Evolutionary conservation across 2,888 invertebrate genomes (phyloP).

Genomic region (Eulithis testata): DNA sequence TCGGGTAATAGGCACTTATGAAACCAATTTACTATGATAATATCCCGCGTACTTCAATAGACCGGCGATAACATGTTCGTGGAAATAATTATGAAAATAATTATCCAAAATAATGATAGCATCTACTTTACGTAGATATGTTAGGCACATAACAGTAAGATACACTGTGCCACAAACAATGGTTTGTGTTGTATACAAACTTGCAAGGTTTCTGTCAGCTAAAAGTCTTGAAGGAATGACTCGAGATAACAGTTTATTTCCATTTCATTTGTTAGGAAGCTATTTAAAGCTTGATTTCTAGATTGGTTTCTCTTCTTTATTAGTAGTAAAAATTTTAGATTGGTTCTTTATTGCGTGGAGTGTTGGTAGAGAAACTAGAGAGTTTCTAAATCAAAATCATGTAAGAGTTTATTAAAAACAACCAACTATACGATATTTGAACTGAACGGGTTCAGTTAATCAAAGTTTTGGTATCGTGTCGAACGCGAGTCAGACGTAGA

Average conservation of each 20-base stretch:
- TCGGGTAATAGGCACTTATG: conserved; percentile 1
- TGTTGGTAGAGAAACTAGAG: too few species aligned
- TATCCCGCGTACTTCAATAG: neutral
- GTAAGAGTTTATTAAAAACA: conserved; percentile 40
- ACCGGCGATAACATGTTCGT: neutral
- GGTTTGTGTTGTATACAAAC: too few species aligned
- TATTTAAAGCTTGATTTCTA: too few species aligned
- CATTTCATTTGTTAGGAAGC: too few species aligned
- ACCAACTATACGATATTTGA: conserved; percentile 52
- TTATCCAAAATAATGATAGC: conserved; percentile 1
- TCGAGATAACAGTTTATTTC: too few species aligned
- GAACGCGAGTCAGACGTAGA: conserved; percentile 43
- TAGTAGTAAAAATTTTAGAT: too few species aligned
- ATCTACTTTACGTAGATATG: too few species aligned
- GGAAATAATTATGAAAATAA: conserved; percentile 2
- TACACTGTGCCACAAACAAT: neutral
- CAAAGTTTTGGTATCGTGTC: conserved; percentile 60
- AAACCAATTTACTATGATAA: conserved; percentile 4
- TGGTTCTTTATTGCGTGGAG: too few species aligned
- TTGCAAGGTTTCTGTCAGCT: too few species aligned
- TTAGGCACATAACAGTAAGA: too few species aligned
- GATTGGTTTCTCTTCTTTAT: too few species aligned
- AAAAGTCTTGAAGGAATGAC: too few species aligned
- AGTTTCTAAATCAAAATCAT: conserved; percentile 14
- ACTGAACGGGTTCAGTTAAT: conserved; percentile 63